These are phyloP conservation scores for Pyrocoelia pectoralis DNA, from an alignment of 2,888 invertebrate species.

Conservation along the genomic window DNA sequence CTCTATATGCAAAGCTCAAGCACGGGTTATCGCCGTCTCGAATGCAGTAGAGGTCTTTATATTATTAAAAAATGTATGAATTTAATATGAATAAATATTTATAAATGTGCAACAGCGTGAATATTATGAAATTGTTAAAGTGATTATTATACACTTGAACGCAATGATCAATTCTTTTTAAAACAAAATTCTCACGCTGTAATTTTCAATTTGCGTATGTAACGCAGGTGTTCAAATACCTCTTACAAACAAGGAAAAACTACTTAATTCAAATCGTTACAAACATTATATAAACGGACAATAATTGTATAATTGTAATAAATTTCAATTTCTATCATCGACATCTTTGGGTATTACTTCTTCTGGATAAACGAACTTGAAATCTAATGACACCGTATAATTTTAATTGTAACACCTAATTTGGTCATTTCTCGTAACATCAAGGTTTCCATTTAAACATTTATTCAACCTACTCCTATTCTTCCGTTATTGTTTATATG, in stretches of 20 bases:
- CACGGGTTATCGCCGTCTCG: no score
- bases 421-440: conserved; percentile 7
- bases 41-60: no score
- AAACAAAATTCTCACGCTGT: conserved; percentile 35
- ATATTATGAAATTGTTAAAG: background rate
- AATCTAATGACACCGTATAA: conserved; percentile 19
- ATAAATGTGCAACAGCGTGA: background rate
- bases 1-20: no score
- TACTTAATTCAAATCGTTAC: conserved; percentile 38
- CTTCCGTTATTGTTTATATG: no score
- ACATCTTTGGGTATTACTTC: conserved; percentile 22
- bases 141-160: background rate
- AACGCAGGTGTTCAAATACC: conserved; percentile 38
- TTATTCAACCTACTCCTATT: background rate
- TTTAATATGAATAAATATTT: no score
- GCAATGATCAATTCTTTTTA: conserved; percentile 25
- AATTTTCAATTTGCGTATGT: conserved; percentile 38
- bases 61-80: no score
- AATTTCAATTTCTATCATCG: conserved; percentile 38
- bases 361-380: conserved; percentile 24
- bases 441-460: background rate
- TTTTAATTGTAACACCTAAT: conserved; percentile 7
- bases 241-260: conserved; percentile 38
- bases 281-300: conserved; percentile 38
- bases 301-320: conserved; percentile 36